Evolutionary conservation across 1,140 invertebrate species (phyloP).

Genomic region (Melanaphis sacchari): DNA sequence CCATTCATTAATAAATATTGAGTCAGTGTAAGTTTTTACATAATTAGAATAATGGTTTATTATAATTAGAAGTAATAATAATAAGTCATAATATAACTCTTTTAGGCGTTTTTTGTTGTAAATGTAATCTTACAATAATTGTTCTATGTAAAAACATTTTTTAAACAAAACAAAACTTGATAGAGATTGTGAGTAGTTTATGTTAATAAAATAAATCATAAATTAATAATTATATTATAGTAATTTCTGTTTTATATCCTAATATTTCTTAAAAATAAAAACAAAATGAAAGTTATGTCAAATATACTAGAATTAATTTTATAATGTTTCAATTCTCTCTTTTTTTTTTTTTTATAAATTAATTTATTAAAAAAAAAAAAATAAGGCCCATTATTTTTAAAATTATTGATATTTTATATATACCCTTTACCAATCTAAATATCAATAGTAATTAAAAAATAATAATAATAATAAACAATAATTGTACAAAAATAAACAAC

Average conservation of each 20-base stretch:
- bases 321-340: conserved; percentile 13
- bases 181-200: neutral
- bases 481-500: conserved; percentile 24
- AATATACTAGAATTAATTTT: neutral
- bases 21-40: neutral
- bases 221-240: neutral
- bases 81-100: too few species aligned
- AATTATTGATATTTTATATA: neutral
- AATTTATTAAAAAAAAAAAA: conserved; percentile 35
- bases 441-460: conserved; percentile 19
- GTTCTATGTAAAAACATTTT: neutral
- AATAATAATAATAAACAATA: neutral
- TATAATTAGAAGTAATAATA: neutral
- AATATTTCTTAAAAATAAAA: neutral
- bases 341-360: neutral
- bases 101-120: neutral
- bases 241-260: neutral
- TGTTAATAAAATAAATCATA: neutral
- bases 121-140: neutral
- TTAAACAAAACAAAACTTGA: neutral
- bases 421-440: conserved; percentile 23
- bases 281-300: neutral
- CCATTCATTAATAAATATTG: neutral
- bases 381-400: conserved; percentile 8
- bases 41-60: neutral